Evolutionary conservation across 1,140 invertebrate genomes (phyloP).

Genomic region (Drosophila quadrilineata): DNA sequence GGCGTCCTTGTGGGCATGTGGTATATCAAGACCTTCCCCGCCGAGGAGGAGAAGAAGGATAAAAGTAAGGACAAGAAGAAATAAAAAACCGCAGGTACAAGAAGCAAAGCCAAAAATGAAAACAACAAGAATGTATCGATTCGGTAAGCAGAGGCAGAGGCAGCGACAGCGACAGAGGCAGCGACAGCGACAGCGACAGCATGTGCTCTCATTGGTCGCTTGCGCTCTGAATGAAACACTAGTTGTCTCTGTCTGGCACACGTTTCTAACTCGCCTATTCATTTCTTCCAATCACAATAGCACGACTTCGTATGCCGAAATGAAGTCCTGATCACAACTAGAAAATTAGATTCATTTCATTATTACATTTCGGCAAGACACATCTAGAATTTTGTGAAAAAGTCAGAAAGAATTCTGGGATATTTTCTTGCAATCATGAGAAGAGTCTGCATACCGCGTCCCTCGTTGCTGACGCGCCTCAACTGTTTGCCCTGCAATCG

Average conservation of each 20-base stretch:
- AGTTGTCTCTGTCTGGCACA: no score
- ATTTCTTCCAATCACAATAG: not conserved
- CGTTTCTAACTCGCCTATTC: not conserved
- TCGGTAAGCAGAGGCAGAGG: no score
- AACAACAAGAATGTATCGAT: no score
- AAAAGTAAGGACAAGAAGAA: slow-evolving; percentile 37
- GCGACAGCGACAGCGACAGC: no score
- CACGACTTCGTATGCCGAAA: not conserved
- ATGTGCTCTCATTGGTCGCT: no score
- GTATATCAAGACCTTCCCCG: slow-evolving; percentile 56
- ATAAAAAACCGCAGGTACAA: not conserved
- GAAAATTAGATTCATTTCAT: not conserved
- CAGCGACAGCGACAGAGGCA: no score
- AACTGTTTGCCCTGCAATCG: slow-evolving; percentile 58
- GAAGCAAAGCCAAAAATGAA: no score
- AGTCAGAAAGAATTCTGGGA: slow-evolving; percentile 1
- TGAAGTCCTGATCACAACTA: no score
- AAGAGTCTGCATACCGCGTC: slow-evolving; percentile 30
- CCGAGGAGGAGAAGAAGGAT: not conserved
- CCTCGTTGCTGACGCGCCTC: slow-evolving; percentile 50
- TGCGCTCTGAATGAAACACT: no score
- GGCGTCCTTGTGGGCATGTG: slow-evolving; percentile 53
- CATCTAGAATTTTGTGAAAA: not conserved
- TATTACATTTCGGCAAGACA: not conserved
- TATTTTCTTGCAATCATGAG: no score